Evolutionary conservation across 2,113 vertebrate genomes (phyloP).

Genomic region (Notothenia rossii): DNA sequence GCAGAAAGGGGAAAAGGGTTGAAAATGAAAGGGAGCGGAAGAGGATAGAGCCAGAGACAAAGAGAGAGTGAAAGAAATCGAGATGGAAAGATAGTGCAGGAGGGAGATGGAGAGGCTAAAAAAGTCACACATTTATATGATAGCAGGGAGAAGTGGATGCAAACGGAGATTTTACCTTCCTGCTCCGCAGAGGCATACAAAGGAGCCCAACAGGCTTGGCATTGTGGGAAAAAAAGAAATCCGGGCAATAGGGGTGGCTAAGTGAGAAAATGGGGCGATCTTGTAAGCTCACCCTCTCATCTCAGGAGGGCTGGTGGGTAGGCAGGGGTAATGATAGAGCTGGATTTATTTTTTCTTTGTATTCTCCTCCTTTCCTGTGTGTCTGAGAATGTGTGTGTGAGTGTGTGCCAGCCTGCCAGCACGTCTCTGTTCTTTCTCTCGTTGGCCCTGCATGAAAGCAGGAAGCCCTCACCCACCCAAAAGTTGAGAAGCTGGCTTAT

Average conservation of each 20-base stretch:
- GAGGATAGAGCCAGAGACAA: conserved; percentile 59
- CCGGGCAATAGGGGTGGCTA: conserved; percentile 78
- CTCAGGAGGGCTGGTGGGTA: conserved; percentile 83
- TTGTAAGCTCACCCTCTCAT: conserved; percentile 85
- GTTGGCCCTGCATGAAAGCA: conserved; percentile 68
- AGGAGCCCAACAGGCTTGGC: conserved; percentile 41
- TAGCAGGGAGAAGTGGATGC: conserved; percentile 56
- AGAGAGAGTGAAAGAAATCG: conserved; percentile 57
- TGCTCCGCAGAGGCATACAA: conserved; percentile 49
- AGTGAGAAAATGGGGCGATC: conserved; percentile 84
- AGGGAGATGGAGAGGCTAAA: conserved; percentile 36
- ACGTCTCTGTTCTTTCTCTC: conserved; percentile 51
- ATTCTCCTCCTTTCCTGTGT: conserved; percentile 18
- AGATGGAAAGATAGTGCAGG: conserved; percentile 60
- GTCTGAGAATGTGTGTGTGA: conserved; percentile 2
- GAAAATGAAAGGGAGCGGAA: conserved; percentile 70
- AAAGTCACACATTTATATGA: conserved; percentile 61
- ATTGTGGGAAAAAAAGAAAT: conserved; percentile 78
- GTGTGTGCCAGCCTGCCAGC: conserved; percentile 39
- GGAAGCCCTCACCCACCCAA: conserved; percentile 51
- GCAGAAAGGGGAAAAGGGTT: conserved; percentile 43
- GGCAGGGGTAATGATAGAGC: conserved; percentile 82
- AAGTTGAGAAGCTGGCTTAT: conserved; percentile 57
- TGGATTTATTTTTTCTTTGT: conserved; percentile 65
- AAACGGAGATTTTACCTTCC: conserved; percentile 71